These are phyloP conservation scores for Sinosuthora webbiana DNA, from an alignment of 2,113 vertebrate species.

Conservation along the genomic window DNA sequence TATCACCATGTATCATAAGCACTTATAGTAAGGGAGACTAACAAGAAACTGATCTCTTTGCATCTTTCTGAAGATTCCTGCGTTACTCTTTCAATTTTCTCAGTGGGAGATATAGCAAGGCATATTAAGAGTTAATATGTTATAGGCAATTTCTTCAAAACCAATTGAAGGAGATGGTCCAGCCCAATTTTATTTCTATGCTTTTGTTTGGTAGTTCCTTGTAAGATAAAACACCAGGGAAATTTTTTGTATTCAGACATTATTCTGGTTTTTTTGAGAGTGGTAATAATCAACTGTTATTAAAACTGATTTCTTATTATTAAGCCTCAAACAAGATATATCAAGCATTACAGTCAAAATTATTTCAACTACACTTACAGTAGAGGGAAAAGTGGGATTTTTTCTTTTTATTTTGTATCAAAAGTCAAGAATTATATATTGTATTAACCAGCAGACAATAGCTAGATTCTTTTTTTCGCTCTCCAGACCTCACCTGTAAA, in stretches of 20 bases:
- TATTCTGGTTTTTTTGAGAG: background rate
- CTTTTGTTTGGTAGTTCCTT: background rate
- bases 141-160: background rate
- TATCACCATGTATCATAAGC: background rate
- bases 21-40: background rate
- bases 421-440: background rate
- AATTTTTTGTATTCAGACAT: background rate
- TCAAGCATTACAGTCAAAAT: background rate
- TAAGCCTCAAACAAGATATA: background rate
- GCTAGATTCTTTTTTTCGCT: background rate
- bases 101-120: background rate
- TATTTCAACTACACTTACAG: background rate
- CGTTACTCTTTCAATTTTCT: background rate
- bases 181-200: background rate
- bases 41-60: background rate
- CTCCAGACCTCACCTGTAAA: rapidly evolving
- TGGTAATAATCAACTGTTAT: background rate
- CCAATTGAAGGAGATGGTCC: background rate
- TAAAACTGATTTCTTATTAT: background rate
- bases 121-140: background rate
- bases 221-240: background rate
- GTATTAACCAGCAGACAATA: background rate
- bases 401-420: background rate
- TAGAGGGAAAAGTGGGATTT: rapidly evolving
- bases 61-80: background rate